phyloP scores from a whole-genome alignment of 2,888 invertebrate species.

The Crepidodera aurea region DNA sequence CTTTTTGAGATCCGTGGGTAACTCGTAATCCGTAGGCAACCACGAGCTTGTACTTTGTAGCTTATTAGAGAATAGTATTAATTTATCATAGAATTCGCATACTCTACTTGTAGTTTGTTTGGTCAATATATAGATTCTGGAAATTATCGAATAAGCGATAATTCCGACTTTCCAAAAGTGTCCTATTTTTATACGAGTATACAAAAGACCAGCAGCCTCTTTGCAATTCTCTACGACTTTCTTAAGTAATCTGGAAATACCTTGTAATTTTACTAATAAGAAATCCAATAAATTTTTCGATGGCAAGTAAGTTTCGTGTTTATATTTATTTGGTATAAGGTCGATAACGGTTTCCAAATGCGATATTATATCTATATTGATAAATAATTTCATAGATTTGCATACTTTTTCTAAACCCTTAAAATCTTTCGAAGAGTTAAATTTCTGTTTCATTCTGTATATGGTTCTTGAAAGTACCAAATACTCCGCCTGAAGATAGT shows the following conservation, averaged over 20 bases:
- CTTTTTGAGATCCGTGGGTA: conserved; percentile 58
- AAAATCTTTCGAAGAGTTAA: conserved; percentile 63
- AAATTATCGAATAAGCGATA: conserved; percentile 59
- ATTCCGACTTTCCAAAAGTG: conserved; percentile 62
- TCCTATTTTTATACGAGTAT: conserved; percentile 58
- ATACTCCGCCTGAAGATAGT: conserved; percentile 58
- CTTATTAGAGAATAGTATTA: conserved; percentile 53
- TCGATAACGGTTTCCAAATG: conserved; percentile 48
- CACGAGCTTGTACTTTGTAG: conserved; percentile 57
- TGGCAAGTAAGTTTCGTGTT: conserved; percentile 55
- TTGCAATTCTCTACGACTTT: conserved; percentile 57
- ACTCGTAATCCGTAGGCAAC: conserved; percentile 57
- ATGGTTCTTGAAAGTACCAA: conserved; percentile 54
- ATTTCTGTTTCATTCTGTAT: conserved; percentile 61
- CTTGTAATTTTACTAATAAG: conserved; percentile 62
- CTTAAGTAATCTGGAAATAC: conserved; percentile 61
- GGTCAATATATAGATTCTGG: conserved; percentile 61
- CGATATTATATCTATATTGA: conserved; percentile 54
- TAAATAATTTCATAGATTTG: conserved; percentile 59
- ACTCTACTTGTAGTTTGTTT: conserved; percentile 55
- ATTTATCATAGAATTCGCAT: conserved; percentile 59
- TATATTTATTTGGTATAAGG: conserved; percentile 39
- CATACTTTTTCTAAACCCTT: conserved; percentile 62
- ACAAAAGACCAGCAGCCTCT: conserved; percentile 55
- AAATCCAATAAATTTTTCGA: conserved; percentile 62